Base-by-base conservation (phyloP, 2,888 invertebrate species). In the Clusia tigrina region DNA sequence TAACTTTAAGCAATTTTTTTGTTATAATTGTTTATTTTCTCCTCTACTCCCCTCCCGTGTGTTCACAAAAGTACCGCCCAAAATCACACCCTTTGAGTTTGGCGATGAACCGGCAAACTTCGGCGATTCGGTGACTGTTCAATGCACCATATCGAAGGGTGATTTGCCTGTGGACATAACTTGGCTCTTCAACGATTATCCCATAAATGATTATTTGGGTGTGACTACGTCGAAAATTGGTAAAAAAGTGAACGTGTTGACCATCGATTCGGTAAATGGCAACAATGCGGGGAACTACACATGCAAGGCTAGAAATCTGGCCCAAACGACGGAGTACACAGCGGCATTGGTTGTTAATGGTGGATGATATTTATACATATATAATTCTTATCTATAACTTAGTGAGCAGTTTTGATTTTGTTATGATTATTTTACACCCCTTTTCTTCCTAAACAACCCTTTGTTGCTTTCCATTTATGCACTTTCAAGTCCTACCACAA, bases 171-270 rank as follows among this genome's bases (percentile, higher is more conserved):
- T 91, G 60, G 85, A 86, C 67, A 88, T 91, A 60, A 83, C 83
- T 26, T 91, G 90, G 90, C 82, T 85, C 26, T 88, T 89, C 71
- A 88, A 90, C 79, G 89, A 90, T 78, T 89, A 88, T 75, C 84
- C 86, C 67, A 86, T 87, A 64, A 88, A 90, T 79, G 85, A 86
- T 76, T 87, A 86, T 65, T 73, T 86, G 83, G 79, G 84, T 51
- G 77, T 80, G 2, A 78, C 76, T 20, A 86, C 85, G 60, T 85
- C 86, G 54, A 82, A 83, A 63, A 84, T 87, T 59, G 83, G 85
- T 63, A 85, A 85, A 68, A 87, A 86, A 70, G 86, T 86, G 67
- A 88, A 85, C 72, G 85, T 86, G 26, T 81, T 85, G 69, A 88
- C 83, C 82, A 89, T 90, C 70, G 88, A 78, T 74, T 78, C 87